Percentiles rank a stretch among this genome's conserved stretches.
These are phyloP conservation scores for Ephestia elutella DNA, from an alignment of 1,140 invertebrate species.

Conservation along the genomic window DNA sequence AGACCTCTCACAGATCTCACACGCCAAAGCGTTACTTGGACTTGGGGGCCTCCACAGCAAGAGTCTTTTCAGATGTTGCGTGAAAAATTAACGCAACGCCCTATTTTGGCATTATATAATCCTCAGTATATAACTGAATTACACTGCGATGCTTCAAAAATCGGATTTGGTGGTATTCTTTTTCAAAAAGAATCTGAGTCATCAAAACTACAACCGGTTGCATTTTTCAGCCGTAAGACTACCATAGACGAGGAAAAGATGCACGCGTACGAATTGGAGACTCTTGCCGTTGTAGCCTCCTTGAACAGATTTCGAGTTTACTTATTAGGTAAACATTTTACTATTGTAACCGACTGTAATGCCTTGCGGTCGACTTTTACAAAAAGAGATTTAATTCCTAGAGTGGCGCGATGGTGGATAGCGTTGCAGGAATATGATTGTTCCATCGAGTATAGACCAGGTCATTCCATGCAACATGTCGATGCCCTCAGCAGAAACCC, in stretches of 20 bases:
- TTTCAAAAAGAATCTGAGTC: slow-evolving; percentile 30
- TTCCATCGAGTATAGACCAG: slow-evolving; percentile 29
- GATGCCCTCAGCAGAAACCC: slow-evolving; percentile 35
- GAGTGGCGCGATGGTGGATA: slow-evolving; percentile 36
- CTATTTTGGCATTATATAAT: slow-evolving; percentile 1
- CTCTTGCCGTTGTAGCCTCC: slow-evolving; percentile 29
- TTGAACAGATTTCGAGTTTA: slow-evolving; percentile 34
- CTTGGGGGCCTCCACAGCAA: neutral
- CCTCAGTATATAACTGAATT: slow-evolving; percentile 13
- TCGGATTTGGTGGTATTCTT: slow-evolving; percentile 44
- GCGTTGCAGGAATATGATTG: slow-evolving; percentile 31
- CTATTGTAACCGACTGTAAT: slow-evolving; percentile 19
- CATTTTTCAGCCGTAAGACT: slow-evolving; percentile 25
- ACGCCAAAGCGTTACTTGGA: neutral
- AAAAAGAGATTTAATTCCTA: slow-evolving; percentile 31
- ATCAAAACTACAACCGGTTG: slow-evolving; percentile 17
- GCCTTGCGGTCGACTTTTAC: slow-evolving; percentile 21
- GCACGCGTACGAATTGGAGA: slow-evolving; percentile 34
- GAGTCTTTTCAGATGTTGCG: neutral
- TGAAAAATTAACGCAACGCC: neutral
- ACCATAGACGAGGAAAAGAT: slow-evolving; percentile 12
- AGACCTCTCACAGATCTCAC: neutral
- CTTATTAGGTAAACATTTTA: slow-evolving; percentile 25
- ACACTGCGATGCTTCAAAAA: slow-evolving; percentile 30
- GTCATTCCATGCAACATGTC: slow-evolving; percentile 28